Percentiles rank a stretch among this genome's conserved stretches.
phyloP scores from a whole-genome alignment of 1,140 invertebrate species.

The Zaprionus camerounensis region DNA sequence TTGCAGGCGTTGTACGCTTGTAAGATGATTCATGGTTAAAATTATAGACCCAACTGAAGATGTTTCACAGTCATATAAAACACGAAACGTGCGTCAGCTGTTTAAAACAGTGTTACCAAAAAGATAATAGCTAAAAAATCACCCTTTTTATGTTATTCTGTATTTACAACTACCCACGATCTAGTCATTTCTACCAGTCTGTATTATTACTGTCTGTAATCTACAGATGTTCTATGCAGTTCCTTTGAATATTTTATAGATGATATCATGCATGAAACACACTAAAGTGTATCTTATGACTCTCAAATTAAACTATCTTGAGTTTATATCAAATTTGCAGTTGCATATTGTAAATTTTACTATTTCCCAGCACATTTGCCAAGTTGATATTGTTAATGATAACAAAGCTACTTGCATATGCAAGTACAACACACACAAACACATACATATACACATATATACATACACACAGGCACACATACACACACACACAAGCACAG shows the following conservation, averaged over 20 bases:
- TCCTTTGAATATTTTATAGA: not conserved
- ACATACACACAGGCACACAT: not conserved
- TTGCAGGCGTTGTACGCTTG: too few species aligned
- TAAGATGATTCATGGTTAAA: too few species aligned
- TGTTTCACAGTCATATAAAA: rapidly evolving
- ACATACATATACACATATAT: not conserved
- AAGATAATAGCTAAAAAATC: too few species aligned
- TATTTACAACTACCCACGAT: too few species aligned
- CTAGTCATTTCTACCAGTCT: too few species aligned
- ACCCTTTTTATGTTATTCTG: too few species aligned
- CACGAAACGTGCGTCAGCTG: too few species aligned
- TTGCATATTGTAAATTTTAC: not conserved
- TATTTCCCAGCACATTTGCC: not conserved
- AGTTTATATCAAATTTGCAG: not conserved
- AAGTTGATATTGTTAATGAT: conserved; percentile 4
- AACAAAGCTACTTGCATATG: not conserved
- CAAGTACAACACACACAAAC: not conserved
- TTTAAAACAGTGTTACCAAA: too few species aligned
- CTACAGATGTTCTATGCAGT: too few species aligned
- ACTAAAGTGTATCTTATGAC: not conserved
- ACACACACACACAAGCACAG: not conserved
- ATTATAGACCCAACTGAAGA: too few species aligned
- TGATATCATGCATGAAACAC: not conserved
- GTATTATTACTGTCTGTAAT: too few species aligned
- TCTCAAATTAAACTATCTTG: not conserved